These are phyloP conservation scores for Ptychodera flava DNA, from an alignment of 35 echinoderm and acorn worm genomes.

Conservation along the genomic window DNA sequence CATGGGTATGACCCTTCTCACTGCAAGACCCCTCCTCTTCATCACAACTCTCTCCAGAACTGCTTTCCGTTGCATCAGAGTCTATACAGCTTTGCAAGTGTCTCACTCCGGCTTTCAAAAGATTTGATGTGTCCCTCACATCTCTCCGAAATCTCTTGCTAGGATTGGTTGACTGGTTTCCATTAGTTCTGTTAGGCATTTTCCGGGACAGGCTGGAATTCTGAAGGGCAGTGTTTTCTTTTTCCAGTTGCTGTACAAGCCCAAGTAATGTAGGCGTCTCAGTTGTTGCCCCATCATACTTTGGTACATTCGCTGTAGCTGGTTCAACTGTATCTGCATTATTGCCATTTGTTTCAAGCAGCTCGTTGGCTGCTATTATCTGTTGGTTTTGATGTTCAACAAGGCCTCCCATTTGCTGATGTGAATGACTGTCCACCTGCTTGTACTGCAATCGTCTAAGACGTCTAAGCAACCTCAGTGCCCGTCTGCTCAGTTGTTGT, in stretches of 20 bases:
- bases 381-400: neutral
- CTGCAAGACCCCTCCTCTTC: slow-evolving; percentile 50
- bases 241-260: neutral
- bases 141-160: neutral
- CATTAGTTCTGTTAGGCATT: neutral
- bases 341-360: neutral
- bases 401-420: neutral
- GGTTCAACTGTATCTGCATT: neutral
- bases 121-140: neutral
- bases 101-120: slow-evolving; percentile 6
- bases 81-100: slow-evolving; percentile 68
- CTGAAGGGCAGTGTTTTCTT: slow-evolving; percentile 9
- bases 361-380: slow-evolving; percentile 4
- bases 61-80: slow-evolving; percentile 91
- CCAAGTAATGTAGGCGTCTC: slow-evolving; percentile 7
- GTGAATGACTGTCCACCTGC: neutral
- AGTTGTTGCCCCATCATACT: neutral
- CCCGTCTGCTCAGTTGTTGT: neutral
- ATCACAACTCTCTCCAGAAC: slow-evolving; percentile 82
- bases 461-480: neutral
- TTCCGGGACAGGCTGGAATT: neutral
- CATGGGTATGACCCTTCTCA: slow-evolving; percentile 43
- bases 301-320: neutral
- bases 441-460: neutral
- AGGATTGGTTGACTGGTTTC: neutral